Percentiles rank a stretch among this genome's conserved stretches.
Evolutionary conservation across 1,140 invertebrate genomes (phyloP).

Genomic region (Drosophila novamexicana): DNA sequence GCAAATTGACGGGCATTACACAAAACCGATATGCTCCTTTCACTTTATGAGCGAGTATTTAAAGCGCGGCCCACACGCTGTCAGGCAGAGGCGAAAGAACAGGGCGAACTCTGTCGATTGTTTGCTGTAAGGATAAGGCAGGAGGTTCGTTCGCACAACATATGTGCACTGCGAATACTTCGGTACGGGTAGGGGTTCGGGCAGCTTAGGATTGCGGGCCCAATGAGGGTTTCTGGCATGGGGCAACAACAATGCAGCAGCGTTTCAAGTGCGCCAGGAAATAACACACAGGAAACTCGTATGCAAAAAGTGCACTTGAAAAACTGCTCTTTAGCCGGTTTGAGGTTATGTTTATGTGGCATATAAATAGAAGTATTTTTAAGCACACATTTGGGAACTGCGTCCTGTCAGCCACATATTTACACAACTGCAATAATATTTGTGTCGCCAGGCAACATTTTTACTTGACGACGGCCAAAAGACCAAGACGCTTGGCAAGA

Average conservation of each 20-base stretch:
- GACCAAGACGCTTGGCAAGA: slow-evolving; percentile 28
- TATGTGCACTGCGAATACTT: slow-evolving; percentile 33
- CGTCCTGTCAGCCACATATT: slow-evolving; percentile 58
- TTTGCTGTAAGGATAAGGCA: slow-evolving; percentile 51
- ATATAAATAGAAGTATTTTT: slow-evolving; percentile 52
- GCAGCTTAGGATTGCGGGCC: neutral
- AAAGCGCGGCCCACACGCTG: too few relatives aligned
- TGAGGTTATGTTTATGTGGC: slow-evolving; percentile 74
- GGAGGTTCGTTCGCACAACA: slow-evolving; percentile 20
- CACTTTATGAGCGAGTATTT: too few relatives aligned
- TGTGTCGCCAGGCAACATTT: slow-evolving; percentile 69
- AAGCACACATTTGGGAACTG: slow-evolving; percentile 59
- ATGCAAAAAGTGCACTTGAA: slow-evolving; percentile 79
- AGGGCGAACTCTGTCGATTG: slow-evolving; percentile 32
- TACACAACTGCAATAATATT: slow-evolving; percentile 82
- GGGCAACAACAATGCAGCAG: slow-evolving; percentile 10
- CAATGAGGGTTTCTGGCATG: slow-evolving; percentile 24
- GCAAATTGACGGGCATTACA: too few relatives aligned
- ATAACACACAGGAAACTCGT: slow-evolving; percentile 53
- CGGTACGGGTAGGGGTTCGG: slow-evolving; percentile 10
- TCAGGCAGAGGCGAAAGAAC: neutral
- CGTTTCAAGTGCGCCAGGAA: slow-evolving; percentile 58
- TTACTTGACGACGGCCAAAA: slow-evolving; percentile 41
- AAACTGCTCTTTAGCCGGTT: slow-evolving; percentile 44
- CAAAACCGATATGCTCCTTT: too few relatives aligned